phyloP scores from a whole-genome alignment of 2,113 vertebrate species.

The Coturnix japonica region DNA sequence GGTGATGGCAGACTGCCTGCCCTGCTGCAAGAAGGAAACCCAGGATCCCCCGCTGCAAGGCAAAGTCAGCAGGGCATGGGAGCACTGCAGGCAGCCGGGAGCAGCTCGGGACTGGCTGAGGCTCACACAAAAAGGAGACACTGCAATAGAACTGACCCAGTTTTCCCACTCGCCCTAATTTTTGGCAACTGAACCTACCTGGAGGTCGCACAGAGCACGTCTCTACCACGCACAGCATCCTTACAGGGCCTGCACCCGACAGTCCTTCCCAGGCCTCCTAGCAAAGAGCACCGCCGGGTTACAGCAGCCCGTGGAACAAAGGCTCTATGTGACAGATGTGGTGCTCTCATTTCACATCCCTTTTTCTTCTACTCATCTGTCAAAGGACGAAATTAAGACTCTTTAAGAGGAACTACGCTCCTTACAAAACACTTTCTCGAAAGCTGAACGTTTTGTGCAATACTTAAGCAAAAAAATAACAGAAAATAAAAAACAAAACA shows the following conservation, averaged over 20 bases:
- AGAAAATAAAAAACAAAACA: slow-evolving; percentile 94
- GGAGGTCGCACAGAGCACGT: not conserved
- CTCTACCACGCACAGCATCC: not conserved
- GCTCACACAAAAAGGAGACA: slow-evolving; percentile 12
- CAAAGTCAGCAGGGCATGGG: not conserved
- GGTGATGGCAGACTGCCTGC: not conserved
- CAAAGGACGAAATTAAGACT: slow-evolving; percentile 6
- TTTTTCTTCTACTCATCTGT: slow-evolving; percentile 39
- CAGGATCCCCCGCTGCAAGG: not conserved
- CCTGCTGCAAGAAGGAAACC: fast-evolving
- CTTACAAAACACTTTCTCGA: slow-evolving; percentile 48
- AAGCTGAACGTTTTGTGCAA: slow-evolving; percentile 71
- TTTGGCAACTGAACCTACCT: not conserved
- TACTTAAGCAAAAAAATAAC: slow-evolving; percentile 76
- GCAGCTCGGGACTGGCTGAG: not conserved
- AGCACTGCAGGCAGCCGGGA: fast-evolving
- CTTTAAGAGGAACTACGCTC: slow-evolving; percentile 1
- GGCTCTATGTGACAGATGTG: not conserved
- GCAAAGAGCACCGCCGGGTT: not conserved
- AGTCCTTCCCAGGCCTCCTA: not conserved
- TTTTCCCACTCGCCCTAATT: not conserved
- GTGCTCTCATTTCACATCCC: not conserved
- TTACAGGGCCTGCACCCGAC: not conserved
- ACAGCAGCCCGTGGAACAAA: not conserved
- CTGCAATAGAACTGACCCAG: not conserved